phyloP scores from a whole-genome alignment of 2,113 vertebrate genomes.

The Psammodynastes pulverulentus region DNA sequence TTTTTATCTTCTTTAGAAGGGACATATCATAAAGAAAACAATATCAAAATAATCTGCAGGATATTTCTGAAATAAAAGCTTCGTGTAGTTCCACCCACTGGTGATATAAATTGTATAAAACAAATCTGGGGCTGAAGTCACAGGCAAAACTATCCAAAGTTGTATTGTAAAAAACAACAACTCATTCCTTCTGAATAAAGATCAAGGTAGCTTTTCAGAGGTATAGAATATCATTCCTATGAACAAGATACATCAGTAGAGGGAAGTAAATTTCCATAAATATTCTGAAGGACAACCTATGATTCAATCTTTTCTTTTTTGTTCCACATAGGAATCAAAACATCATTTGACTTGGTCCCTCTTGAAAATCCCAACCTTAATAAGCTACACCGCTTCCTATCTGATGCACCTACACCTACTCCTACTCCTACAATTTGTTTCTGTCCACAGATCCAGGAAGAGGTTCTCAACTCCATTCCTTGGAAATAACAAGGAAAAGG shows the following conservation, averaged over 20 bases:
- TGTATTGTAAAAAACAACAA: neutral
- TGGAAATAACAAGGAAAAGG: neutral
- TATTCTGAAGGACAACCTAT: neutral
- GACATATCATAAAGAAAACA: neutral
- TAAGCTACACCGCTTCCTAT: neutral
- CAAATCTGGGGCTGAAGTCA: neutral
- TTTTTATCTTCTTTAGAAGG: neutral
- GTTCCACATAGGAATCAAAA: neutral
- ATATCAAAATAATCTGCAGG: neutral
- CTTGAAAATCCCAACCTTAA: neutral
- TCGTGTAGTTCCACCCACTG: neutral
- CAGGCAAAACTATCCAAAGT: neutral
- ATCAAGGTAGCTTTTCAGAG: neutral
- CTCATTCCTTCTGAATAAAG: neutral
- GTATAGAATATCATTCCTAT: neutral
- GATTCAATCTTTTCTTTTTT: neutral
- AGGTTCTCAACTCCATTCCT: neutral
- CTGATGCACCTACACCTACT: neutral
- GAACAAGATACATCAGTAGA: neutral
- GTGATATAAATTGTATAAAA: neutral
- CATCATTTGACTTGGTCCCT: neutral
- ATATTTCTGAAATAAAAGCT: neutral
- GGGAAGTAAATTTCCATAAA: neutral
- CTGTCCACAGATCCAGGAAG: neutral
- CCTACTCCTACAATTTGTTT: neutral